These are phyloP conservation scores for Trissolcus basalis DNA, from an alignment of 1,140 invertebrate genomes.

Conservation along the genomic window DNA sequence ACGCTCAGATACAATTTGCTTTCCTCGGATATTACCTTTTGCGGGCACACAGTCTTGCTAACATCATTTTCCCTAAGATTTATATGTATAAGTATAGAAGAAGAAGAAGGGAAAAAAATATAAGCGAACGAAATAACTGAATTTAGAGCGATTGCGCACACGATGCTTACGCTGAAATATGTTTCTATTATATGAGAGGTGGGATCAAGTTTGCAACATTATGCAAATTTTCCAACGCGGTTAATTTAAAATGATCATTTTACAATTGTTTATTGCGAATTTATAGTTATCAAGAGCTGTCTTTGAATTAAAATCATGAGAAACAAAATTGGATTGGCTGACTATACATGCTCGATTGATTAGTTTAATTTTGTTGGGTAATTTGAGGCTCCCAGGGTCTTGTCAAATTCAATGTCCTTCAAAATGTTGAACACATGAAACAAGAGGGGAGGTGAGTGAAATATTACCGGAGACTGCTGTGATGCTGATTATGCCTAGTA, in stretches of 20 bases:
- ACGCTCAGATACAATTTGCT: slow-evolving; percentile 17
- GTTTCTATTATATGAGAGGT: slow-evolving; percentile 11
- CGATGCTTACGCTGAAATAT: slow-evolving; percentile 1
- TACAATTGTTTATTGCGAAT: slow-evolving; percentile 3
- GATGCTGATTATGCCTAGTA: slow-evolving; percentile 42
- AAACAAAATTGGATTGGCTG: neutral
- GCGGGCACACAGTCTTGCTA: slow-evolving; percentile 19
- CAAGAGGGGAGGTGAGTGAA: slow-evolving; percentile 19
- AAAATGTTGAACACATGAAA: slow-evolving; percentile 31
- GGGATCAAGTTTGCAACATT: slow-evolving; percentile 1
- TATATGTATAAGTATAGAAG: slow-evolving; percentile 2
- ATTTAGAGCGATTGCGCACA: slow-evolving; percentile 22
- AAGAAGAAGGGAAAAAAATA: no score
- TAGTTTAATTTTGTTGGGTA: slow-evolving; percentile 35
- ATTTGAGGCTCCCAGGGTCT: slow-evolving; percentile 29
- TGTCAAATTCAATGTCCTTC: slow-evolving; percentile 45
- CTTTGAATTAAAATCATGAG: slow-evolving; percentile 21
- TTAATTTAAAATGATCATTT: slow-evolving; percentile 6
- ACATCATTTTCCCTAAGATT: slow-evolving; percentile 20
- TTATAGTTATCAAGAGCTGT: neutral
- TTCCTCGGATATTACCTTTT: slow-evolving; percentile 22
- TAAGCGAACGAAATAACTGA: slow-evolving; percentile 8
- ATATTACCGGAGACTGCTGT: slow-evolving; percentile 40
- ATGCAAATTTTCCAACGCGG: slow-evolving; percentile 20
- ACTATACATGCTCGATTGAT: slow-evolving; percentile 12